These are phyloP conservation scores for Alethe diademata DNA, from an alignment of 2,113 vertebrate species.

Conservation along the genomic window DNA sequence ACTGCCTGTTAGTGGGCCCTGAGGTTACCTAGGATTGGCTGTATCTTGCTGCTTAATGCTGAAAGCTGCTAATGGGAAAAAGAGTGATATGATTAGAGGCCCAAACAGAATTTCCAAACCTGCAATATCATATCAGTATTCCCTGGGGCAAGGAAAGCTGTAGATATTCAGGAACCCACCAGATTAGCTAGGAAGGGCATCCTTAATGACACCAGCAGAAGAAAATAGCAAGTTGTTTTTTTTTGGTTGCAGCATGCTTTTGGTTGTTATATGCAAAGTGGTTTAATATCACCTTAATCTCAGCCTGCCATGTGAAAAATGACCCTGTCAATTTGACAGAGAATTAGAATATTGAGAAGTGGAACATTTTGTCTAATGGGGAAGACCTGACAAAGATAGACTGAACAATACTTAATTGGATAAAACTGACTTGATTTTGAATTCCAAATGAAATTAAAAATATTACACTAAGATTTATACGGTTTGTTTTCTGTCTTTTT, in stretches of 20 bases:
- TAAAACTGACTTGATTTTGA: conserved; percentile 41
- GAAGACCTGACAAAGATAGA: conserved; percentile 57
- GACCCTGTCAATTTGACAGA: conserved; percentile 64
- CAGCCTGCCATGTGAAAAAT: conserved; percentile 71
- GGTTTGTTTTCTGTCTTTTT: not conserved
- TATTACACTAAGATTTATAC: conserved; percentile 17
- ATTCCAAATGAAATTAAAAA: conserved; percentile 46
- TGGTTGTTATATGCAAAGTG: conserved; percentile 59
- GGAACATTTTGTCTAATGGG: conserved; percentile 59
- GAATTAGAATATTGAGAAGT: conserved; percentile 55
- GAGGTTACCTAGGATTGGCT: not conserved
- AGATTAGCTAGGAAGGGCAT: conserved; percentile 39
- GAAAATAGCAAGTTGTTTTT: not conserved
- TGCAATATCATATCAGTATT: conserved; percentile 2
- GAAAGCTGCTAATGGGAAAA: not conserved
- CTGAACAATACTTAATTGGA: conserved; percentile 53
- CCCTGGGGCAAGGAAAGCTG: not conserved
- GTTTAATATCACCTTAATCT: conserved; percentile 68
- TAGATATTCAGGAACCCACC: conserved; percentile 29
- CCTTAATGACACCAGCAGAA: not conserved
- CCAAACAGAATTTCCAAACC: conserved; percentile 15
- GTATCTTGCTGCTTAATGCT: not conserved
- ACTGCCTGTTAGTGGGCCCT: not conserved
- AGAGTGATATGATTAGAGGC: not conserved
- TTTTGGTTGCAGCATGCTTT: conserved; percentile 5